Evolutionary conservation across 2,113 vertebrate species (phyloP).

Genomic region (Sinocyclocheilus anophthalmus): DNA sequence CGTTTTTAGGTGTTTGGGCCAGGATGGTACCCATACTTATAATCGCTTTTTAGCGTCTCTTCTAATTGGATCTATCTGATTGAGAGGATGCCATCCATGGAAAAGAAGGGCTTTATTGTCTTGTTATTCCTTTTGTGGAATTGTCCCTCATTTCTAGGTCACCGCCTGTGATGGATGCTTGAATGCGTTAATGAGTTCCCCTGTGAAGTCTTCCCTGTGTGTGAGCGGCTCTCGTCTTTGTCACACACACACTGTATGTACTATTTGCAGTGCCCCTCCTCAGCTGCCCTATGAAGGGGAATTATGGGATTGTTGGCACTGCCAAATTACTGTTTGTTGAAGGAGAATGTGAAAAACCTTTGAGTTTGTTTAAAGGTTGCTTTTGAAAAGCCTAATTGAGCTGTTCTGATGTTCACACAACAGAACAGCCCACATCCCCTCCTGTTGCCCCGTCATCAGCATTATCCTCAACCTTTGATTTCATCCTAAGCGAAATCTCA

Average conservation of each 20-base stretch:
- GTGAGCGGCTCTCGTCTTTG: conserved; percentile 33
- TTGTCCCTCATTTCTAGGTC: conserved; percentile 67
- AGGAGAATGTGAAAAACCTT: conserved; percentile 17
- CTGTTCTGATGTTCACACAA: conserved; percentile 8
- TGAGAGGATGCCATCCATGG: conserved; percentile 45
- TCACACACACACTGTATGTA: conserved; percentile 33
- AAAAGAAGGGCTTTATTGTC: conserved; percentile 63
- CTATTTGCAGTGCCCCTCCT: conserved; percentile 30
- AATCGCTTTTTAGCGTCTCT: conserved; percentile 28
- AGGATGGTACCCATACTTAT: conserved; percentile 8
- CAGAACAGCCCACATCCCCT: background rate
- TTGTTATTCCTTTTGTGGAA: conserved; percentile 57
- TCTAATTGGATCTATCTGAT: conserved; percentile 58
- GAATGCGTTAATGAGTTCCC: conserved; percentile 60
- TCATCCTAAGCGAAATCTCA: background rate
- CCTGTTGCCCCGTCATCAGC: background rate
- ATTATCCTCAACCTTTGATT: conserved; percentile 38
- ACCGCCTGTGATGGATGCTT: conserved; percentile 58
- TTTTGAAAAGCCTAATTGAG: conserved; percentile 41
- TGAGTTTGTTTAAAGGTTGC: conserved; percentile 44
- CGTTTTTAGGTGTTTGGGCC: background rate
- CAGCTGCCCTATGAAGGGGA: conserved; percentile 12
- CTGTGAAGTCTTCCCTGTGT: conserved; percentile 41
- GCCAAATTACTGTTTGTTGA: conserved; percentile 29
- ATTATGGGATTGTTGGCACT: conserved; percentile 3